Base-by-base conservation (phyloP, 2,888 invertebrate species). In the Tortricodes alternella region DNA sequence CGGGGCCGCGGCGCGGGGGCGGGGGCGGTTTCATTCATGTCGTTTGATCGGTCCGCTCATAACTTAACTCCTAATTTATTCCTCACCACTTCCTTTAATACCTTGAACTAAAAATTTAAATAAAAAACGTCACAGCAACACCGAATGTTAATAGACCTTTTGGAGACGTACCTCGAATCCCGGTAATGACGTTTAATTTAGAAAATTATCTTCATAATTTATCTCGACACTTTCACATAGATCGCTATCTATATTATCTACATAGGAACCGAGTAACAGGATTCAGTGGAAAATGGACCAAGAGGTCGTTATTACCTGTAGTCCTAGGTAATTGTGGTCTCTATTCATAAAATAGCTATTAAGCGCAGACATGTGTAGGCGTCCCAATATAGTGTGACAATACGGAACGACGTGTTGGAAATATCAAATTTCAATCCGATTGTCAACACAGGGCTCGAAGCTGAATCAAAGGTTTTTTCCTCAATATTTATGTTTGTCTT, bases 61-160 rank as follows among this genome's bases (percentile, higher is more conserved):
- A 90, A 90, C 81, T 90, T 90, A 87, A 83, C 89, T 84, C 79
- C 78, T 89, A 89, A 90, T 90, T 89, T 90, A 90, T 90, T 85
- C 85, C 74, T 83, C 73, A 79, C 74, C 77, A 72, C 71, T 74
- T 64, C 71, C 59, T 62, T 59, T 52, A 53, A 53, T 48, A 58
- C 53, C 48, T 43, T 37, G 37, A 46, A 48, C 41, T 65, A 76
- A 80, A 56, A 56, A 50, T 56, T 56, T 37, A 56, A 56, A 56
- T 50, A 56, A 56, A 56, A 50, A 43, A 43, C 13, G 44, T 23
- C 44, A 44, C 32, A 27, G 27, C 39, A 50, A 50, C 50, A 50
- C 56, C 32, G 50, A 50, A 44, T 32, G 44, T 50, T 56, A 56
- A 56, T 56, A 56, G 56, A 43, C 56, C 43, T 44, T 74, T 76